These are phyloP conservation scores for Apus apus DNA, from an alignment of 2,113 vertebrate genomes.

Conservation along the genomic window DNA sequence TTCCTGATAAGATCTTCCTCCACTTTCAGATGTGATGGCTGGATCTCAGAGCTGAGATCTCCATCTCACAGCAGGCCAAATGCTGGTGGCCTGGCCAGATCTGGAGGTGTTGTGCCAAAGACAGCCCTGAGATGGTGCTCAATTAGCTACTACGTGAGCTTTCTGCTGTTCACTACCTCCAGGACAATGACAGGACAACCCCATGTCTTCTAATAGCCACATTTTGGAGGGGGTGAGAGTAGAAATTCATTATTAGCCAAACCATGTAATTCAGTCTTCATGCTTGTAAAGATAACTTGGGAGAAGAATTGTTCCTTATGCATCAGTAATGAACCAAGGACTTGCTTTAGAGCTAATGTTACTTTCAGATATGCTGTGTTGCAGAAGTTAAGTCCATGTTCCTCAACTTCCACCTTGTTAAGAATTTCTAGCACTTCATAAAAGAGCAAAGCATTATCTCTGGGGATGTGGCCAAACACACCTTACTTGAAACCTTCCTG, in stretches of 20 bases:
- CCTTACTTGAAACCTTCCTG: not conserved
- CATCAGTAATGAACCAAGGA: not conserved
- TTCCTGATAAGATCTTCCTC: not conserved
- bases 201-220: not conserved
- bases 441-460: not conserved
- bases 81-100: not conserved
- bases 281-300: not conserved
- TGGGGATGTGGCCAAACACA: not conserved
- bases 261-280: not conserved
- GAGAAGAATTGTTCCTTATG: not conserved
- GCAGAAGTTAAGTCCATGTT: not conserved
- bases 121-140: not conserved
- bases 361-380: not conserved
- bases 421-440: not conserved
- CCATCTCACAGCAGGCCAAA: not conserved
- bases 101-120: not conserved
- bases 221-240: not conserved
- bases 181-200: not conserved
- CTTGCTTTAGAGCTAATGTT: not conserved
- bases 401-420: not conserved
- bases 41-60: not conserved
- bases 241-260: not conserved
- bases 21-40: not conserved
- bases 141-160: rapidly evolving
- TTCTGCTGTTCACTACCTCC: not conserved